Evolutionary conservation across 2,113 vertebrate species (phyloP).

Genomic region (Empidonax alnorum): DNA sequence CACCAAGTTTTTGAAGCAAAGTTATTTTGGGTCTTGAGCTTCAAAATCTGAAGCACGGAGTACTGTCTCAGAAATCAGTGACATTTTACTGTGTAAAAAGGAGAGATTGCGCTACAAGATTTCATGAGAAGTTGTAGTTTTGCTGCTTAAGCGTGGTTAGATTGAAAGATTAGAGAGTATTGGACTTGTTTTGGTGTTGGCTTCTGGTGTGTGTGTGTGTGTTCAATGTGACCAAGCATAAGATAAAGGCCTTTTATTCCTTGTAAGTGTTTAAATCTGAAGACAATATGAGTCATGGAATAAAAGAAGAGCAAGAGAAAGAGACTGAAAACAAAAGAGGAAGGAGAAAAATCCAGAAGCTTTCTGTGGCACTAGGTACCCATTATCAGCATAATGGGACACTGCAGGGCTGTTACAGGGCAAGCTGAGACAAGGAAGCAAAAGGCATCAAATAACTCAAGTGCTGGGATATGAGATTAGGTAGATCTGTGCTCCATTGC

Average conservation of each 20-base stretch:
- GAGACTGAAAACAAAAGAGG: neutral
- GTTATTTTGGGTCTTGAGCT: neutral
- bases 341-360: neutral
- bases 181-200: rapidly evolving
- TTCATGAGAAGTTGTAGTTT: neutral
- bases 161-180: neutral
- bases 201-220: neutral
- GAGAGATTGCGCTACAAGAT: neutral
- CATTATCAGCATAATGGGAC: neutral
- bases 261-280: neutral
- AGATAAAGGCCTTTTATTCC: neutral
- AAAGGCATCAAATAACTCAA: neutral
- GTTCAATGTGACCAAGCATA: neutral
- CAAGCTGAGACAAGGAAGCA: neutral
- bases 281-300: neutral
- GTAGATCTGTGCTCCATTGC: neutral
- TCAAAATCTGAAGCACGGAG: neutral
- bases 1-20: neutral
- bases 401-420: neutral
- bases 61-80: neutral
- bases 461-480: neutral
- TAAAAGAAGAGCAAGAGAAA: neutral
- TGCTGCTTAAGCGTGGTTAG: neutral
- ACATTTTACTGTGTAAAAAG: neutral
- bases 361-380: neutral